Percentiles rank a stretch among this genome's conserved stretches.
These are phyloP conservation scores for Epinephelus malabaricus DNA, from an alignment of 2,797 vertebrate genomes.

Conservation along the genomic window DNA sequence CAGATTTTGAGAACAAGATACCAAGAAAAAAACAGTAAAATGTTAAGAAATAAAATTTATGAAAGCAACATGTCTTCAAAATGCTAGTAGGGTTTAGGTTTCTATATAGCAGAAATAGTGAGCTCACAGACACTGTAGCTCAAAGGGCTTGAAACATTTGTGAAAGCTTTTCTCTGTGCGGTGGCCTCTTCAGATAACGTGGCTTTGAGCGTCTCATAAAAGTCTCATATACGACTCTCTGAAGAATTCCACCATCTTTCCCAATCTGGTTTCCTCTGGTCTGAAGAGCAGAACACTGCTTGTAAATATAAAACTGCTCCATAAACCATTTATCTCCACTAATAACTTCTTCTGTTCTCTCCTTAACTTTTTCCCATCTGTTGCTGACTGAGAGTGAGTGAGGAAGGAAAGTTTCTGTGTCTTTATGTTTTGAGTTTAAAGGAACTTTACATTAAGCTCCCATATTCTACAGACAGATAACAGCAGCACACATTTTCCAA, in stretches of 20 bases:
- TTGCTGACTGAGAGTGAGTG: background rate
- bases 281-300: slow-evolving; percentile 36
- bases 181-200: slow-evolving; percentile 25
- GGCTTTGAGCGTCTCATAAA: slow-evolving; percentile 62
- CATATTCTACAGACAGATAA: too few relatives aligned
- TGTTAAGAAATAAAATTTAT: too few relatives aligned
- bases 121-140: slow-evolving; percentile 7
- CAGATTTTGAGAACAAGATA: background rate
- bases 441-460: background rate
- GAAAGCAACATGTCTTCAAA: background rate
- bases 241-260: slow-evolving; percentile 25
- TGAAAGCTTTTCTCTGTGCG: slow-evolving; percentile 20
- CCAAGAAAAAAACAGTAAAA: background rate
- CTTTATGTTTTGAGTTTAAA: background rate
- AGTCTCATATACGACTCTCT: slow-evolving; percentile 49
- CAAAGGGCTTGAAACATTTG: slow-evolving; percentile 18
- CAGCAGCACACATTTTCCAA: background rate
- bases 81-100: background rate
- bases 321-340: slow-evolving; percentile 45
- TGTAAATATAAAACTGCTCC: slow-evolving; percentile 63
- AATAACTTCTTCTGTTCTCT: slow-evolving; percentile 28
- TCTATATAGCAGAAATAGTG: background rate
- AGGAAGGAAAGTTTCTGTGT: background rate
- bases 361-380: slow-evolving; percentile 15
- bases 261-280: slow-evolving; percentile 27